These are phyloP conservation scores for Pardalotus punctatus DNA, from an alignment of 2,113 vertebrate genomes.

Conservation along the genomic window DNA sequence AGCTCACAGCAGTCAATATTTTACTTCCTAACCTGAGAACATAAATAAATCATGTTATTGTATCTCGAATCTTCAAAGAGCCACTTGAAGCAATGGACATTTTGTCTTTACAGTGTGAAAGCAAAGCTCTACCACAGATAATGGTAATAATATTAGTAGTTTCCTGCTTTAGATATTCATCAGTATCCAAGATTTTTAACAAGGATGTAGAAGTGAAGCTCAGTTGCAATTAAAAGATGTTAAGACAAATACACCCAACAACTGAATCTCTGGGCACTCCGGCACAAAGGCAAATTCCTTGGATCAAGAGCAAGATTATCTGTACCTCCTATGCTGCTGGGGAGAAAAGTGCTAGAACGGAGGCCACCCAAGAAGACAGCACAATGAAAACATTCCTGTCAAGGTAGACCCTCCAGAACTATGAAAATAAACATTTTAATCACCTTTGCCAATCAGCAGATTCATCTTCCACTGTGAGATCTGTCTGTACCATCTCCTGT, in stretches of 20 bases:
- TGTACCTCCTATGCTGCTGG: not conserved
- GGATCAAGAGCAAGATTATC: not conserved
- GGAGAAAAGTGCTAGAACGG: not conserved
- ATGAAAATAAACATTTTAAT: not conserved
- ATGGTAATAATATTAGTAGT: not conserved
- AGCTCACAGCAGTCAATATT: not conserved
- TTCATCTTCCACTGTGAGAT: slow-evolving; percentile 70
- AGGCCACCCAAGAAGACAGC: not conserved
- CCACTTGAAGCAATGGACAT: not conserved
- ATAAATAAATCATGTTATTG: not conserved
- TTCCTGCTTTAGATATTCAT: not conserved
- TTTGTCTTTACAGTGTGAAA: not conserved
- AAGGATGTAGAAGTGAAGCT: slow-evolving; percentile 29
- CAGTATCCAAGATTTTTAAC: not conserved
- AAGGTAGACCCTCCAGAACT: not conserved
- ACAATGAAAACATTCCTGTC: not conserved
- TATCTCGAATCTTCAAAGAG: not conserved
- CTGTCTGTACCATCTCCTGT: slow-evolving; percentile 89
- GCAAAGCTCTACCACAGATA: not conserved
- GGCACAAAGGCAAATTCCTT: not conserved
- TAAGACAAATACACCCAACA: not conserved
- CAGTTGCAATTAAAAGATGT: slow-evolving; percentile 24
- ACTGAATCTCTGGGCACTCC: not conserved
- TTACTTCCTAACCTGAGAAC: not conserved
- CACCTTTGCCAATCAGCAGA: slow-evolving; percentile 70